A percentile compares a stretch with the other conserved stretches of the same genome.
Conservation (phyloP, 2,113 vertebrate genomes). For the zebrafish (Danio rerio) region GRCz12tu NC_133195.1:37439001-37439500, state of each 20-base stretch:
- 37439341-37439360: conserved; percentile 93
- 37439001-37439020: no score
- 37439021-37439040: no score
- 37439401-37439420: neutral
- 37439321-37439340: conserved; percentile 80
- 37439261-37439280: conserved; percentile 84
- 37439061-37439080: no score
- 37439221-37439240: conserved; percentile 88
- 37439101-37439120: no score
- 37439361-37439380: conserved; percentile 20
- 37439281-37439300: conserved; percentile 89
- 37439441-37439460: neutral
- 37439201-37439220: conserved; percentile 63
- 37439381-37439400: neutral
- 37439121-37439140: neutral
- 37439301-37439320: conserved; percentile 86
- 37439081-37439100: no score
- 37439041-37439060: no score
- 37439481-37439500: neutral
- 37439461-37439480: neutral
- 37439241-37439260: conserved; percentile 84
- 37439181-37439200: neutral
- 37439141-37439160: neutral
- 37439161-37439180: neutral
- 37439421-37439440: neutral